phyloP scores from a whole-genome alignment of 1,140 invertebrate genomes.

The Rhagoletis pomonella region DNA sequence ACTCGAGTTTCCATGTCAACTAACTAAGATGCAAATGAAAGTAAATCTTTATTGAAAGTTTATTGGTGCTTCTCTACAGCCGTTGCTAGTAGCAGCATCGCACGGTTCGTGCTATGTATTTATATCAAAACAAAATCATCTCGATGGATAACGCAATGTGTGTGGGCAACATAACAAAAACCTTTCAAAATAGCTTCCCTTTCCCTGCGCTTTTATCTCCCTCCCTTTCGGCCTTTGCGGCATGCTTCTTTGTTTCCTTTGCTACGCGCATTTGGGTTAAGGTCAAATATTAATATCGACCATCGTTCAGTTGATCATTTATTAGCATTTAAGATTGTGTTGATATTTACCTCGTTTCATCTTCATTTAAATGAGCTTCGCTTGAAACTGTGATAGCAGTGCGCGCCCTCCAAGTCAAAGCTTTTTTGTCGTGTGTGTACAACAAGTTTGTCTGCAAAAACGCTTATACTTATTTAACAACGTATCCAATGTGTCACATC shows the following conservation, averaged over 20 bases:
- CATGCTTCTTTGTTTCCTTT: background rate
- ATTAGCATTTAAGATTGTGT: conserved; percentile 34
- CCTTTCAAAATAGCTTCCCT: background rate
- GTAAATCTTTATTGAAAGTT: conserved; percentile 25
- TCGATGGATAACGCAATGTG: too few relatives aligned
- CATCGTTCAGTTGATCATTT: conserved; percentile 34
- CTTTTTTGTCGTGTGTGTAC: background rate
- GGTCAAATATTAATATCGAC: conserved; percentile 40
- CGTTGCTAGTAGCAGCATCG: background rate
- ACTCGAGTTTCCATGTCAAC: background rate
- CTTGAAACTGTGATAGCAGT: background rate
- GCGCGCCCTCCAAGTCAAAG: background rate
- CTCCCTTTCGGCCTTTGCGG: background rate
- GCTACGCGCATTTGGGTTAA: conserved; percentile 27
- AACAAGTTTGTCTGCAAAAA: background rate
- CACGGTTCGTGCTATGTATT: too few relatives aligned
- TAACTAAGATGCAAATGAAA: background rate
- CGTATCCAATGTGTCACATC: conserved; percentile 33
- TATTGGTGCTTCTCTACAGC: background rate
- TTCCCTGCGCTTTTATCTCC: background rate
- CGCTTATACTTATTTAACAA: background rate
- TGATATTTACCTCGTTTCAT: conserved; percentile 16
- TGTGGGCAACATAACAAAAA: too few relatives aligned
- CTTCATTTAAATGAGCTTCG: conserved; percentile 34
- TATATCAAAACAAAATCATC: background rate